Base-by-base conservation (phyloP, 2,113 vertebrate species). In the Varanus komodoensis region DNA sequence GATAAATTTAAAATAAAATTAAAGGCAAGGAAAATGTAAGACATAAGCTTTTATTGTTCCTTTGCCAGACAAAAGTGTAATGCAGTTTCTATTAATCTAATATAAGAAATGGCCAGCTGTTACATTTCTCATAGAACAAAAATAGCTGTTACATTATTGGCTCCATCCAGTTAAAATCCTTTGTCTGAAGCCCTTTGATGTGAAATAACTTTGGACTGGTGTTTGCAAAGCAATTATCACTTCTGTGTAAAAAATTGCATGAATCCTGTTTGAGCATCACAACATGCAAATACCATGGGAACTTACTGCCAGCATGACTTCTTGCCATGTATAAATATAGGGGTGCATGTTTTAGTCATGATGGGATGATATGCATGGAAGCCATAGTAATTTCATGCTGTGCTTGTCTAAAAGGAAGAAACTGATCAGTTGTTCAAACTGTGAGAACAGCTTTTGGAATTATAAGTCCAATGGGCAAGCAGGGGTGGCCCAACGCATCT, bases 1-100 rank as follows among this genome's bases (percentile, higher is more conserved):
- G 96, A 94, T 86, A 94, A 93, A 93, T 81, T 93, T 94, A 96
- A 95, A 95, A 92, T 94, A 97, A 93, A 79, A 94, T 94, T 94
- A 96, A 92, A 64, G 90, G 92, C 94, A 95, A 96, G 89, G 79
- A 87, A 93, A 95, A 92, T 89, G 38, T 87, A 91, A 93, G 91
- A 91, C 82, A 93, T 93, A 92, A 89, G 61, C 54, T 94, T 71
- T 92, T 87, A 94, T 97, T 97, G 91, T 96, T 96, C 90, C 95
- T 5, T 0, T 93, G 93, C 93, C 92, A 96, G 89, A 91, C 95
- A 92, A 96, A 96, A 93, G 54, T 90, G 91, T 90, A 94, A 86
- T 88, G 89, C 87, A 91, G 81, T 94, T 91, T 95, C 90, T 93
- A 94, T 95, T 89, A 78, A 88, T 95, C 91, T 92, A 90, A 92